Base-by-base conservation (phyloP, 2,888 invertebrate genomes). In the Eupithecia abbreviata region DNA sequence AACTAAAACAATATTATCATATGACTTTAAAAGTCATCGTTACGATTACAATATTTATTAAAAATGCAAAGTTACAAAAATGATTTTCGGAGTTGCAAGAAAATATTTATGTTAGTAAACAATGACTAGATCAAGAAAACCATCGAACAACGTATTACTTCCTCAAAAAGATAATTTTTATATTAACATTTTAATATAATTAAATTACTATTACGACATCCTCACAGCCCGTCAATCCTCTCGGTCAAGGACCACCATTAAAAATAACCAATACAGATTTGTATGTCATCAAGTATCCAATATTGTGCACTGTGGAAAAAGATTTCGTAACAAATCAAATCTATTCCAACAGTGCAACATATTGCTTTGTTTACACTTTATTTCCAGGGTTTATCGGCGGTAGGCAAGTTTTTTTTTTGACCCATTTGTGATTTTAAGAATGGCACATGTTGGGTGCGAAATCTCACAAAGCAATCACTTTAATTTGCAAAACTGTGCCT, bases 91-190 rank as follows among this genome's bases (percentile, higher is more conserved):
- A 30, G 62, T 10, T 30, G 62, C 12, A 62, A 10, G 18, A 62
- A 62, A 30, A 62, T 30, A 62, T 62, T 18, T 30, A 30, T 30
- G 9, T 4, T 30, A 30, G 12, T 62, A 30, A 58, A 58, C 18
- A 78, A 79, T 83, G 83, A 85, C 85, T 84, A 71, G 77, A 75
- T 66, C 51, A 69, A 69, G 18, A 70, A 72, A 74, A 51, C 47
- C 18, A 65, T 72, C 12, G 43, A 47, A 62, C 49, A 70, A 15
- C 55, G 9, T 51, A 13, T 66, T 0, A 3, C 41, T 30, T 62
- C 4, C 10, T 30, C 10, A 62, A 30, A 62, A 62, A 30, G 3
- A 62, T 30, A 12, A 55, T 3, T 0, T 7, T 3, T 42, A 42
- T 15, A 42, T 15, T 42, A 15, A 66, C 15, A 66, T 66, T 41